Evolutionary conservation across 2,113 vertebrate genomes (phyloP), one percentile per base, ranked within the genome.

Genomic region (Ellobius talpinus): DNA sequence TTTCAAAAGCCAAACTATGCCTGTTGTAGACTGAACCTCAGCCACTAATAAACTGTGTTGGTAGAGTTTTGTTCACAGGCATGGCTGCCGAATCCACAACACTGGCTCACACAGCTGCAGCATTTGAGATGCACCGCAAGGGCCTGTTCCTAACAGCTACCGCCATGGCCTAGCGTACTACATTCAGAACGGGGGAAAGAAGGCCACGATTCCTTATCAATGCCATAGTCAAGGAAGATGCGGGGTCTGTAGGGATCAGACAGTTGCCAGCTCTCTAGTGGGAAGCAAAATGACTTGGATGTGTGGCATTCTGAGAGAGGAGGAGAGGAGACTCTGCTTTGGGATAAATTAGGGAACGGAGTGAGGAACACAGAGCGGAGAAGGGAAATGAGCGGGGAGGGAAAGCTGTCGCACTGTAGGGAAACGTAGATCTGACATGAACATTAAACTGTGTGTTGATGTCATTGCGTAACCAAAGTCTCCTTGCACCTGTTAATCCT

Each of bases 401-500:
- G 36, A 66, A 61, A 90, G 74, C 39, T 19, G 58, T 33, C 70
- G 50, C 39, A 2, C 65, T 2, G 81, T 19, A 68, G 70, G 92
- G 45, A 66, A 11, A 19, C 63, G 16, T 16, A 89, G 66, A 90
- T 76, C 50, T 42, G 42, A 73, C 63, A 5, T 2, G 33, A 52
- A 74, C 39, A 11, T 84, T 79, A 93, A 93, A 58, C 55, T 31
- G 36, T 6, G 47, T 45, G 88, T 58, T 95, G 85, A 88, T 90
- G 58, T 90, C 84, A 66, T 24, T 11, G 89, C 93, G 78, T 96
- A 87, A 93, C 73, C 13, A 68, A 39, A 85, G 70, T 68, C 79
- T 79, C 65, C 39, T 65, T 77, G 77, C 72, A 87, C 86, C 92
- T 95, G 96, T 86, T 90, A 92, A 68, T 81, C 78, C 91, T 97